These are phyloP conservation scores for Lepus townsendii DNA, from an alignment of 2,797 vertebrate species.

Conservation along the genomic window DNA sequence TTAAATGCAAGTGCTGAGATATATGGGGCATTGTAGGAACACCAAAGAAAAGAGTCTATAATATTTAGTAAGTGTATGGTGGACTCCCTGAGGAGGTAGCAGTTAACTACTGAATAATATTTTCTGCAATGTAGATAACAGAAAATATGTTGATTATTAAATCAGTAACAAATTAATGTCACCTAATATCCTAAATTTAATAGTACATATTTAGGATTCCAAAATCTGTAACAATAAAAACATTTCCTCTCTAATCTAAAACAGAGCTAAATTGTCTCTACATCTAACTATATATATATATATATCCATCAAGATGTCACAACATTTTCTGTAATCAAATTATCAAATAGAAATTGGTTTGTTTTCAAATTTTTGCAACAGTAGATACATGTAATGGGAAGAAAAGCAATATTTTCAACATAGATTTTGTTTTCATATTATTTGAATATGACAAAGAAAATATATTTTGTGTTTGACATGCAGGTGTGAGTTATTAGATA, in stretches of 20 bases:
- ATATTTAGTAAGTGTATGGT: not conserved
- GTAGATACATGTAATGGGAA: not conserved
- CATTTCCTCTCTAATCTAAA: not conserved
- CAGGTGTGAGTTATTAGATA: not conserved
- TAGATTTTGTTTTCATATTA: not conserved
- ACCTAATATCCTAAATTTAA: conserved; percentile 8
- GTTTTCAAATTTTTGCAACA: not conserved
- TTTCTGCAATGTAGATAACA: not conserved
- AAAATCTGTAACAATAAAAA: not conserved
- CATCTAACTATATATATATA: not conserved
- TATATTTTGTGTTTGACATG: not conserved
- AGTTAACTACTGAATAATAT: not conserved
- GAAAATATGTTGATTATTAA: not conserved
- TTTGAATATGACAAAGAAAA: not conserved
- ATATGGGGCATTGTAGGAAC: not conserved
- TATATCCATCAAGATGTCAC: not conserved
- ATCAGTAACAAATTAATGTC: not conserved
- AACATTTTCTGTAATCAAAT: not conserved
- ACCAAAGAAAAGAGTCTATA: not conserved
- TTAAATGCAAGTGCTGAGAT: not conserved
- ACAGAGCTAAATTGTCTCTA: not conserved
- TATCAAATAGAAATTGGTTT: conserved; percentile 8
- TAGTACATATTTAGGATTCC: not conserved
- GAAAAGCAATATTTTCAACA: not conserved
- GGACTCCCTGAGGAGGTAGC: not conserved